Base-by-base conservation (phyloP, 2,113 vertebrate species). In the Dasypus novemcinctus region DNA sequence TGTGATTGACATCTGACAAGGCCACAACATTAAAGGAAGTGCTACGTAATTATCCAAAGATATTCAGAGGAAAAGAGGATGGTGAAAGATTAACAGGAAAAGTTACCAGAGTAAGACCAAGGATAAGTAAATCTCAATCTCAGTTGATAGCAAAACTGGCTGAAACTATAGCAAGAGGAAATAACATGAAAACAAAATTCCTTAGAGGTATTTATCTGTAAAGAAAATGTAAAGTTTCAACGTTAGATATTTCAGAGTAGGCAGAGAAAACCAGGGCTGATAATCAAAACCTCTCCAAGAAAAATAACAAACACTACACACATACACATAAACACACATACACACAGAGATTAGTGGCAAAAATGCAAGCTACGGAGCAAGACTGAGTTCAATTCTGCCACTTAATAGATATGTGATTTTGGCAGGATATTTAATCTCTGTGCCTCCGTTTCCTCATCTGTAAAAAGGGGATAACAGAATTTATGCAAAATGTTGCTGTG, bases 11-110 rank as follows among this genome's bases (percentile, higher is more conserved):
- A 87, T 79, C 79, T 95, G 69, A 95, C 75, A 87, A 95, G 49
- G 20, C 57, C 57, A 83, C 64, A 83, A 69, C 59, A 87, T 54
- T 91, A 95, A 93, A 38, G 41, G n/a, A 80, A 43, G 64, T 83
- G 36, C 66, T 43, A 83, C 71, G 36, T 90, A 71, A 87, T 83
- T 95, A 87, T 80, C 64, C 43, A 93, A 90, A 88, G 78, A 83
- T 80, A 96, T 95, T 76, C 84, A 92, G 33, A 92, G 54, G n/a
- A 80, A 91, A 84, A 95, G 95, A 96, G 3, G 43, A 75, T 69
- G 29, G 18, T 43, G 15, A 90, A 95, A 91, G 9, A 17, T 81
- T 89, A 91, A 87, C 54, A 49, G 75, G 52, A 93, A 95, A 92
- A 89, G 31, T 91, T 87, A 79, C 59, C 43, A 83, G n/a, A 81